phyloP scores from a whole-genome alignment of 2,888 invertebrate genomes.

The Tolmerus cingulatus region DNA sequence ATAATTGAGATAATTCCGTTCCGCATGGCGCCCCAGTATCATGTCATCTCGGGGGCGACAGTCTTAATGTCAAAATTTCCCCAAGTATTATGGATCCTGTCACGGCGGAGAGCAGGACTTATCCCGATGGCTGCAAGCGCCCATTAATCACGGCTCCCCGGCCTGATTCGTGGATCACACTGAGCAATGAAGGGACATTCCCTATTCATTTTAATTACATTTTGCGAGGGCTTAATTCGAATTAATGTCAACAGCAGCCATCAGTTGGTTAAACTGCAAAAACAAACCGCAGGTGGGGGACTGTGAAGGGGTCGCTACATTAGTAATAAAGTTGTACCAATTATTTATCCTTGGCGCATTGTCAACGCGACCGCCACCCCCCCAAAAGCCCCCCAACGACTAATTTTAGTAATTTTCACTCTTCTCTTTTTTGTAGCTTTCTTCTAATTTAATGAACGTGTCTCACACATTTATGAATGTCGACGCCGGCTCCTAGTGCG shows the following conservation, averaged over 20 bases:
- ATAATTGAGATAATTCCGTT: background rate
- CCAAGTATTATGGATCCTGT: background rate
- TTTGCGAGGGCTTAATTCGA: conserved; percentile 35
- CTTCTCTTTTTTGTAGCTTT: conserved; percentile 17
- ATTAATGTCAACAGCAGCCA: conserved; percentile 41
- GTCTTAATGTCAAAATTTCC: background rate
- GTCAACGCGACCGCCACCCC: background rate
- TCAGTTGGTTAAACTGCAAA: conserved; percentile 32
- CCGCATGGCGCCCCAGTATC: background rate
- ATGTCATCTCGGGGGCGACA: background rate
- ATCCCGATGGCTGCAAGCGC: conserved; percentile 1
- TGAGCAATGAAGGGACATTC: conserved; percentile 11
- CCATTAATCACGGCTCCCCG: conserved; percentile 26
- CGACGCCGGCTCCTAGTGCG: background rate
- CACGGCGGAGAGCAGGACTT: background rate
- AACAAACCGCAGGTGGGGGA: conserved; percentile 3
- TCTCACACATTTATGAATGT: conserved; percentile 33
- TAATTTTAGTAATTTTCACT: conserved; percentile 12
- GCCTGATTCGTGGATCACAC: conserved; percentile 21
- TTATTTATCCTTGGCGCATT: conserved; percentile 36
- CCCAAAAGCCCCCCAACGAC: background rate
- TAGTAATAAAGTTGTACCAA: conserved; percentile 40
- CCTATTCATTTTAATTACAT: conserved; percentile 42
- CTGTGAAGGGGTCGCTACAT: conserved; percentile 4
- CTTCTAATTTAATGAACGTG: conserved; percentile 33